These are phyloP conservation scores for Papilio demoleus DNA, from an alignment of 2,888 invertebrate species.

Conservation along the genomic window DNA sequence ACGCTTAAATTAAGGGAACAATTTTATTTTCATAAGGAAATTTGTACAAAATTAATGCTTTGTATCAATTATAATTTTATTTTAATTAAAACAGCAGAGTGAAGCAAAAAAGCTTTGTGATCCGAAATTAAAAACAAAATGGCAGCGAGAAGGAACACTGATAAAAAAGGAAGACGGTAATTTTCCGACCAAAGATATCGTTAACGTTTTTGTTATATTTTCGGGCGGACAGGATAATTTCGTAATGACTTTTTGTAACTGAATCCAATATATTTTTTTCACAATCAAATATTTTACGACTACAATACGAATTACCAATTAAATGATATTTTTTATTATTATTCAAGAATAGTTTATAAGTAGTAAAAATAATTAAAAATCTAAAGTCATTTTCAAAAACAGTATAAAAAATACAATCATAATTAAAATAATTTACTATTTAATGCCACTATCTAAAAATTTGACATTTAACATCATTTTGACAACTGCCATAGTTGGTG, in stretches of 20 bases:
- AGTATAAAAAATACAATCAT: too few species aligned
- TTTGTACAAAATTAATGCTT: background rate
- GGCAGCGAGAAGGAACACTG: slow-evolving; percentile 20
- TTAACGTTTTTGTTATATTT: slow-evolving; percentile 37
- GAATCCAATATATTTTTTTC: slow-evolving; percentile 32
- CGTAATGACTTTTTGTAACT: slow-evolving; percentile 36
- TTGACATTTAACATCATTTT: too few species aligned
- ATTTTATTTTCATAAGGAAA: background rate
- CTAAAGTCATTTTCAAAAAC: too few species aligned
- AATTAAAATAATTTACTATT: too few species aligned
- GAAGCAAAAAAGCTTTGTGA: slow-evolving; percentile 1
- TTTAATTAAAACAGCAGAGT: background rate
- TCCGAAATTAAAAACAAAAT: slow-evolving; percentile 30
- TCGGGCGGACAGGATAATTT: slow-evolving; percentile 24
- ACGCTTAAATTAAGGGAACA: background rate
- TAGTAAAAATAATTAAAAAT: too few species aligned
- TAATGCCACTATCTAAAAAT: too few species aligned
- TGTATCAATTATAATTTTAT: slow-evolving; percentile 10
- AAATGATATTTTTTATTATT: too few species aligned
- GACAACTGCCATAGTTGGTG: too few species aligned
- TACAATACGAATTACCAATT: background rate
- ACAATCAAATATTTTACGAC: slow-evolving; percentile 18
- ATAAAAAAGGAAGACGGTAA: slow-evolving; percentile 35
- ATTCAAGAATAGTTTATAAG: too few species aligned
- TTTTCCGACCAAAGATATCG: slow-evolving; percentile 37